Base-by-base conservation (phyloP, 2,888 invertebrate species). In the Eupithecia vulgata region DNA sequence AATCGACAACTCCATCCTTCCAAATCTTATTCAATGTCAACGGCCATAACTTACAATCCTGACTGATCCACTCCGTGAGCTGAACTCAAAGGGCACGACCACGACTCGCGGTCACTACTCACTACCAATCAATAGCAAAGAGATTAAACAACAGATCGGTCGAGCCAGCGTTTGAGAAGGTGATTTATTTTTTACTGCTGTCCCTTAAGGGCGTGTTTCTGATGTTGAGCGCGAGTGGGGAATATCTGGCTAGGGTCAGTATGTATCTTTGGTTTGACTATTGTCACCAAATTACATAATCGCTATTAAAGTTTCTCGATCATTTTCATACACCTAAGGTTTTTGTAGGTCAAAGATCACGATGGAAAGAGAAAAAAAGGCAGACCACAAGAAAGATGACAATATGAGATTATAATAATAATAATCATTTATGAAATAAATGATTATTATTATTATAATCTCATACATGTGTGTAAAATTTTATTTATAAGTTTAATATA, bases 91-190 rank as follows among this genome's bases (percentile, higher is more conserved):
- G 40, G 40, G 5, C 21, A 45, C 64, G 65, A 57, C 57, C 21
- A 52, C 52, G n/a, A 8, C 65, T 68, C 62, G 62, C 61, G 71
- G 71, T 71, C 30, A 7, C 68, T 30, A 48, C 76, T 71, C 30
- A 7, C 68, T 30, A 48, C 76, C 80, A 82, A 84, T 82, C 83
- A 84, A 83, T 84, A 84, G 67, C 76, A 72, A 76, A 73, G 76
- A 81, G 80, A 81, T 80, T 80, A 82, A 83, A 82, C 83, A 81
- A 79, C 78, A 52, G 71, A 73, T 67, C 64, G 65, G 65, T 48
- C 30, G 61, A 77, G 77, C 76, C 17, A 72, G 73, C 79, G 75
- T 80, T 82, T 82, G 76, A 64, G 76, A 77, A 68, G 68, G 59
- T 71, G 76, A 75, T 72, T 80, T 81, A 77, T 78, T 79, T 81